A percentile compares a stretch with the other conserved stretches of the same genome.
Conservation (phyloP, 2,888 invertebrate genomes). For the Eilema caniola region DNA sequence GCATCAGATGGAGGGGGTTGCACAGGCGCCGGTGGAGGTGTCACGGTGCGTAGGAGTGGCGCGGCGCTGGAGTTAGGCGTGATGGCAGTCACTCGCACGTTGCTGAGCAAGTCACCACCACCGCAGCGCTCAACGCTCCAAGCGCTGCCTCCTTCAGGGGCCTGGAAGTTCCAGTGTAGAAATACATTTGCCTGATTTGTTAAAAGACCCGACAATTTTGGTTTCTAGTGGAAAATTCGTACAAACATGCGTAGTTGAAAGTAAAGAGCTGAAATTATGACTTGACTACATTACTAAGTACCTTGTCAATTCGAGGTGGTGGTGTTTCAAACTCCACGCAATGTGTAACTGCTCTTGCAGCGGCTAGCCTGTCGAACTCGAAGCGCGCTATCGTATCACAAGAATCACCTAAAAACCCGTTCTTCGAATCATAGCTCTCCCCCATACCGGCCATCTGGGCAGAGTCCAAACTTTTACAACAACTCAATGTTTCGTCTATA, state of each 20-base stretch:
- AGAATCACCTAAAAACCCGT: slow-evolving; percentile 80
- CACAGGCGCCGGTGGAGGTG: slow-evolving; percentile 63
- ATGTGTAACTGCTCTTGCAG: slow-evolving; percentile 59
- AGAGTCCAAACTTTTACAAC: slow-evolving; percentile 83
- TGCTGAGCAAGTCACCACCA: slow-evolving; percentile 66
- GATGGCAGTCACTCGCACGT: slow-evolving; percentile 69
- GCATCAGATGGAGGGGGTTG: slow-evolving; percentile 70
- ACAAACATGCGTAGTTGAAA: neutral
- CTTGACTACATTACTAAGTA: slow-evolving; percentile 30
- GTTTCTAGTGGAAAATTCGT: no score
- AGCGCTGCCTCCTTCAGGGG: slow-evolving; percentile 66
- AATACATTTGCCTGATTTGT: neutral
- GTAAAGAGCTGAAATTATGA: neutral
- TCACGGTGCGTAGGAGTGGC: slow-evolving; percentile 84
- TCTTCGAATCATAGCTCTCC: slow-evolving; percentile 82
- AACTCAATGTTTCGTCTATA: slow-evolving; percentile 87
- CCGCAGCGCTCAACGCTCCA: slow-evolving; percentile 85
- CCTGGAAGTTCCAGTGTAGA: slow-evolving; percentile 48
- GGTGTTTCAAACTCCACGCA: slow-evolving; percentile 76
- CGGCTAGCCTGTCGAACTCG: slow-evolving; percentile 75
- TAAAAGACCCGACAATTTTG: neutral
- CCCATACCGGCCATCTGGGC: slow-evolving; percentile 82
- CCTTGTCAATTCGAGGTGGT: slow-evolving; percentile 75
- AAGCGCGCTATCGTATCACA: slow-evolving; percentile 80
- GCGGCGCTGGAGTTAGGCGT: slow-evolving; percentile 91